Conservation (phyloP, 2,888 invertebrate genomes). For the Troglohyphantes excavatus region DNA sequence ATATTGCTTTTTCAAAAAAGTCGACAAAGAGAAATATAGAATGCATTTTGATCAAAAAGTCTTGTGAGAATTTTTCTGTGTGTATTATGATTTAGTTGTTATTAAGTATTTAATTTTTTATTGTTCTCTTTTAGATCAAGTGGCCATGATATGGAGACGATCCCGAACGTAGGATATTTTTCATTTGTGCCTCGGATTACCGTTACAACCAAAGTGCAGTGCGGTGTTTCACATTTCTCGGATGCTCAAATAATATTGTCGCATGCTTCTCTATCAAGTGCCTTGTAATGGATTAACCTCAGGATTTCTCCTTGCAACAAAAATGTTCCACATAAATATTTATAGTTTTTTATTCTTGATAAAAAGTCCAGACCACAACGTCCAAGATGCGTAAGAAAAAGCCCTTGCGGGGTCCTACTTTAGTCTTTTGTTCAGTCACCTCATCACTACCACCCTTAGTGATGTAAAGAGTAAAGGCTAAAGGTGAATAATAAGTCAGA, state of each 20-base stretch:
- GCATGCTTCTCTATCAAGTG: conserved; percentile 21
- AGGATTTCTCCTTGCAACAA: neutral
- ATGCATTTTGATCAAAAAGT: too few species aligned
- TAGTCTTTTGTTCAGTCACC: conserved; percentile 43
- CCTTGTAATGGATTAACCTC: conserved; percentile 67
- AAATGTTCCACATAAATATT: conserved; percentile 43
- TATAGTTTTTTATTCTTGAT: conserved; percentile 23
- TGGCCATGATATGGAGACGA: conserved; percentile 7
- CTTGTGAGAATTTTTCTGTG: too few species aligned
- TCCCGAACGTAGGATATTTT: conserved; percentile 9
- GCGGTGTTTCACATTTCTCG: neutral
- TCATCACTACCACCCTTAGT: conserved; percentile 48
- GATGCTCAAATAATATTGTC: neutral
- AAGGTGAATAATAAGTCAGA: conserved; percentile 39
- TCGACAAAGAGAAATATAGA: too few species aligned
- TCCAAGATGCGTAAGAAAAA: conserved; percentile 77
- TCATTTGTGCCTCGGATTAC: neutral
- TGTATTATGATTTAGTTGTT: neutral
- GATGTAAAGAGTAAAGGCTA: conserved; percentile 62
- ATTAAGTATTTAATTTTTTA: neutral
- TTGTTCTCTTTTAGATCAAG: neutral
- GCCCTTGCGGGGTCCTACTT: conserved; percentile 67
- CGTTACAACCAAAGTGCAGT: conserved; percentile 3
- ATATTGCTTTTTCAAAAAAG: too few species aligned
- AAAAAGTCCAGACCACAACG: conserved; percentile 18